phyloP scores from a whole-genome alignment of 2,113 vertebrate genomes.

The Pagrus major region DNA sequence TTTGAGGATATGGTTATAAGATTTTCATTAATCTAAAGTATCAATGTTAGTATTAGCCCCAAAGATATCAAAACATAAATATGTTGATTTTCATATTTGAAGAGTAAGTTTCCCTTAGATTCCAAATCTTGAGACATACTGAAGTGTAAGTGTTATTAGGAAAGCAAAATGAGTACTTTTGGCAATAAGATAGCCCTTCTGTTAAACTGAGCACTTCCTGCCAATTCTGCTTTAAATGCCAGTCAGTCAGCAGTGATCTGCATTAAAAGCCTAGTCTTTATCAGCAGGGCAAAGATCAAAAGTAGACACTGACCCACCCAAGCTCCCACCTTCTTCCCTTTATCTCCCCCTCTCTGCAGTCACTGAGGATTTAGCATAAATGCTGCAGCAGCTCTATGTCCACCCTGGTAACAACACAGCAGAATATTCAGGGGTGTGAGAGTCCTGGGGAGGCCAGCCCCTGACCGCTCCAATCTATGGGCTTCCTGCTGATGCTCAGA shows the following conservation, averaged over 20 bases:
- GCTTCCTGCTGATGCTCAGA: conserved; percentile 55
- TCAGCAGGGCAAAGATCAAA: conserved; percentile 45
- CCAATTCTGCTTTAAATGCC: conserved; percentile 25
- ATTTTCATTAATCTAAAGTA: background rate
- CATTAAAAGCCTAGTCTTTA: conserved; percentile 32
- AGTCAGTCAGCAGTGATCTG: conserved; percentile 39
- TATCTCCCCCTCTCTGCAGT: conserved; percentile 5
- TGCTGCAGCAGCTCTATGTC: conserved; percentile 10
- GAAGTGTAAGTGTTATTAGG: background rate
- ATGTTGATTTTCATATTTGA: background rate
- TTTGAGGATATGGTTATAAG: background rate
- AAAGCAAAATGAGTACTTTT: background rate
- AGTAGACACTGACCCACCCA: conserved; percentile 34
- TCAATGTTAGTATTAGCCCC: background rate
- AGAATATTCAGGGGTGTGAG: conserved; percentile 39
- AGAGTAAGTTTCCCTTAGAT: background rate
- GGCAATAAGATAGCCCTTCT: background rate
- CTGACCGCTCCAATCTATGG: background rate
- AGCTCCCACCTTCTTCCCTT: background rate
- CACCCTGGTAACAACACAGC: conserved; percentile 2
- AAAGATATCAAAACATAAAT: background rate
- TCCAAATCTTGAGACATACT: background rate
- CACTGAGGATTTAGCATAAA: conserved; percentile 21
- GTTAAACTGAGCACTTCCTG: background rate
- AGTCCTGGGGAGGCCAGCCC: conserved; percentile 6